A percentile compares a stretch with the other conserved stretches of the same genome.
Conservation (phyloP, 2,888 invertebrate species). For the Cynaeus angustus region DNA sequence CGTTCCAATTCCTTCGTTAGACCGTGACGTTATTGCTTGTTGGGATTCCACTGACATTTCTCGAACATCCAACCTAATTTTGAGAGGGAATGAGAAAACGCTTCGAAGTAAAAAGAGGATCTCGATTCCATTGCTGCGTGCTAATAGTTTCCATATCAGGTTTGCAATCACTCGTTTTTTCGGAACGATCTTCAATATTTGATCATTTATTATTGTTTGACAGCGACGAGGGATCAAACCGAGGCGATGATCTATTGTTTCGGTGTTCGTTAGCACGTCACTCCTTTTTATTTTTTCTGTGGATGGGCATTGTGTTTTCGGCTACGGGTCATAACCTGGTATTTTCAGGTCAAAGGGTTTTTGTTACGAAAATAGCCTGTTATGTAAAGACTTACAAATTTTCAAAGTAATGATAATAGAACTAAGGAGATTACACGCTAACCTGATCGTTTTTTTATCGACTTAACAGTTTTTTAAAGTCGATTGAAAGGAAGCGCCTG, state of each 20-base stretch:
- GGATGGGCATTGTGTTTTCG: conserved; percentile 22
- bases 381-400: background rate
- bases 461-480: conserved; percentile 7
- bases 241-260: conserved; percentile 43
- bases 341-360: background rate
- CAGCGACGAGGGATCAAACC: conserved; percentile 34
- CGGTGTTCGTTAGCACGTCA: conserved; percentile 39
- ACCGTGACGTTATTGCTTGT: conserved; percentile 43
- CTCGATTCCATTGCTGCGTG: conserved; percentile 2
- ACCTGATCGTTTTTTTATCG: conserved; percentile 10
- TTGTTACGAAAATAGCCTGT: conserved; percentile 4
- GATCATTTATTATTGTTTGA: conserved; percentile 40
- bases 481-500: background rate
- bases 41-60: conserved; percentile 38
- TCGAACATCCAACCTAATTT: conserved; percentile 29
- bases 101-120: background rate
- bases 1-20: conserved; percentile 36
- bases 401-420: background rate
- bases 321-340: conserved; percentile 9
- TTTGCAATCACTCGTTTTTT: background rate
- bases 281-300: conserved; percentile 23
- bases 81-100: conserved; percentile 23
- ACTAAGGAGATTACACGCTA: conserved; percentile 13
- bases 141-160: conserved; percentile 17
- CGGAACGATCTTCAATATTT: conserved; percentile 30